Evolutionary conservation across 1,140 invertebrate species (phyloP), one percentile per base, ranked within the genome.

Genomic region (Tetragnatha versicolor): DNA sequence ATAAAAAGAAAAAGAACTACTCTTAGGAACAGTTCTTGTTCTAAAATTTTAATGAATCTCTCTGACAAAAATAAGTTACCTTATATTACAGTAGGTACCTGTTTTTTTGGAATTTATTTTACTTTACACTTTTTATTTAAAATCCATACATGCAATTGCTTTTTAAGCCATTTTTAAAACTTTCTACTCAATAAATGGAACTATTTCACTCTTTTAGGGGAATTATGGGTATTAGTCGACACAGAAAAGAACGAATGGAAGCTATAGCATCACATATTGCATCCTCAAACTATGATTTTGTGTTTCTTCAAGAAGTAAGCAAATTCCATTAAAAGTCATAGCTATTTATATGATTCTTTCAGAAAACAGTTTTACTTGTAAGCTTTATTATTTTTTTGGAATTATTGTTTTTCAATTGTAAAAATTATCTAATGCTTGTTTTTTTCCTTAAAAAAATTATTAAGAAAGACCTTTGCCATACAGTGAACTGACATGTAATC

Each of bases 251-350:
- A 79, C 88, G 96, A 83, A 92, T 98, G 78, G 84, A 89, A 82
- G 94, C 94, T 10, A 94, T 98, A 80, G 92, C 91, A 37, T 89
- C 92, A 58, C 90, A 91, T 82, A 85, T 98, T 53, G 84, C 86
- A 12, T 85, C 89, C 22, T 94, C 83, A 6, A 77, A 84, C 27
- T 88, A 94, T 87, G 94, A 97, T 86, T 89, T 98, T 82, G 92
- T 97, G 2, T 94, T 95, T 75, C 86, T 98, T 14, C 95, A 98
- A 89, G 96, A 98, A 89, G 90, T 98, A 61, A 51, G 53, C 27
- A 31, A 39, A 45, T n/a, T n/a, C n/a, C n/a, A n/a, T n/a, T 72
- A 45, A 17, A 45, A 9, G 7, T 45, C 7, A 17, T 9, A 45
- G 9, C 7, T 9, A 45, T 45, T 45, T 45, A 45, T 45, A 17